A percentile compares a stretch with the other conserved stretches of the same genome.
These are phyloP conservation scores for Epizoanthus illoricatus DNA, from an alignment of 92 coral and sea anemone genomes.

Conservation along the genomic window DNA sequence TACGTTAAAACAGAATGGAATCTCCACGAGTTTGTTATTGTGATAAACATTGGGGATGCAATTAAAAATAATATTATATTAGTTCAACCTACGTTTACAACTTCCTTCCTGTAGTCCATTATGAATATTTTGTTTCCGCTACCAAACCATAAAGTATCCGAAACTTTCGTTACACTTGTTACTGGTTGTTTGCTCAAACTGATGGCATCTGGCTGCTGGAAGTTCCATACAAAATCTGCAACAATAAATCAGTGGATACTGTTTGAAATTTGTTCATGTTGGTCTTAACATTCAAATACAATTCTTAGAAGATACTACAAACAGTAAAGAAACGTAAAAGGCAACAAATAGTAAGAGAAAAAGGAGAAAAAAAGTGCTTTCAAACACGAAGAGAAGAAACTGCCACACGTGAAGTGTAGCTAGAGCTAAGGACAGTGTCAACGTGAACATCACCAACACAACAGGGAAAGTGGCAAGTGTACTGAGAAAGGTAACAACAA, in stretches of 20 bases:
- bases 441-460: too few relatives aligned
- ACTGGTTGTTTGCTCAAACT: conserved; percentile 82
- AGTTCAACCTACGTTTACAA: conserved; percentile 64
- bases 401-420: not conserved
- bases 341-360: not conserved
- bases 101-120: conserved; percentile 65
- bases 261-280: not conserved
- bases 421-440: too few relatives aligned
- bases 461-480: not conserved
- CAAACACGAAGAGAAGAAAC: too few relatives aligned
- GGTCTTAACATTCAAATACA: not conserved
- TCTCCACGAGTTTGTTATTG: too few relatives aligned
- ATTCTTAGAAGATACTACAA: not conserved
- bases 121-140: conserved; percentile 88
- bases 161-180: conserved; percentile 65
- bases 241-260: not conserved
- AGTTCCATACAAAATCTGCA: conserved; percentile 86
- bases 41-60: too few relatives aligned
- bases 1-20: too few relatives aligned
- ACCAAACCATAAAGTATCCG: conserved; percentile 85
- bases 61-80: not conserved
- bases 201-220: conserved; percentile 84
- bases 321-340: not conserved
- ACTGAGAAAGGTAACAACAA: not conserved
- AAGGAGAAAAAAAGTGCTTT: not conserved